These are phyloP conservation scores for Machimus atricapillus DNA, from an alignment of 2,888 invertebrate species.

Conservation along the genomic window DNA sequence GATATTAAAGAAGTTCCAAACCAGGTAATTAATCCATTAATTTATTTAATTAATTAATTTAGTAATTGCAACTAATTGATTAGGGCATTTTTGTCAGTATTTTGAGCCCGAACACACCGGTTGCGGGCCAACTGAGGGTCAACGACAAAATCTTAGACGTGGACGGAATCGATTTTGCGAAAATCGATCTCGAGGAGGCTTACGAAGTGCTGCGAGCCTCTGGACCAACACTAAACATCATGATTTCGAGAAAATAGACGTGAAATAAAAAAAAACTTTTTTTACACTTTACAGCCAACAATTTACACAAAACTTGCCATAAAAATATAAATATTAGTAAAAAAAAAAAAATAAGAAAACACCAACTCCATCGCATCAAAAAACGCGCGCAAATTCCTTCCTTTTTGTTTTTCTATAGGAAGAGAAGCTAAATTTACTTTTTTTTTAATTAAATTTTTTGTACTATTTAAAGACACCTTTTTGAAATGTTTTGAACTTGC, in stretches of 20 bases:
- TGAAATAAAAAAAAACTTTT: background rate
- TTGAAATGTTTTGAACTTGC: background rate
- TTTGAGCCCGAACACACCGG: slow-evolving; percentile 55
- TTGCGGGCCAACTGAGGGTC: slow-evolving; percentile 53
- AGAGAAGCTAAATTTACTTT: no score
- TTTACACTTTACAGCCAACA: background rate
- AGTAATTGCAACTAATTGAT: background rate
- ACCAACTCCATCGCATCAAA: background rate
- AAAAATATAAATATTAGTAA: background rate
- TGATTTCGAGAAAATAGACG: slow-evolving; percentile 58
- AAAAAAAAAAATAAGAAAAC: no score
- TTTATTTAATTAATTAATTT: background rate
- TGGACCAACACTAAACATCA: slow-evolving; percentile 57
- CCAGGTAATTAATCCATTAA: slow-evolving; percentile 50
- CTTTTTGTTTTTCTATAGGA: background rate
- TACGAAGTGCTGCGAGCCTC: slow-evolving; percentile 55
- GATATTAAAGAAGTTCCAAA: slow-evolving; percentile 56
- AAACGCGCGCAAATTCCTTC: background rate
- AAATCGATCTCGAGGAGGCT: slow-evolving; percentile 56
- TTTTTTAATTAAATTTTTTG: background rate
- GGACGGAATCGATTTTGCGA: slow-evolving; percentile 59
- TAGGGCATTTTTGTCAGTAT: slow-evolving; percentile 58
- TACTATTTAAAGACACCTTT: background rate
- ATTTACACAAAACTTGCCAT: background rate
- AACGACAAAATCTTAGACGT: slow-evolving; percentile 59